Base-by-base conservation (phyloP, 2,888 invertebrate species). In the Ferdinandea cuprea region DNA sequence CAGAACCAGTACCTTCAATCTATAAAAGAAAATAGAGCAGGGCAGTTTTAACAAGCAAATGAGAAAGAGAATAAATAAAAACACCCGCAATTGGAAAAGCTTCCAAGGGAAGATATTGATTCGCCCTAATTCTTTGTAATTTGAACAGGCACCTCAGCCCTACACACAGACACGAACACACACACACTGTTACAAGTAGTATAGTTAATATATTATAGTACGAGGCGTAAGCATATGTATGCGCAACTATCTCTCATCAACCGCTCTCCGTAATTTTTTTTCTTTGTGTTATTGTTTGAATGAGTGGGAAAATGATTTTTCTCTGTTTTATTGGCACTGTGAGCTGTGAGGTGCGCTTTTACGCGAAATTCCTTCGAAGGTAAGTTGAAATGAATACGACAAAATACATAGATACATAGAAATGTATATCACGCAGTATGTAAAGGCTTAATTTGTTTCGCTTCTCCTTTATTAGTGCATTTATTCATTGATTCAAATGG, bases 61-160 rank as follows among this genome's bases (percentile, higher is more conserved):
- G 42, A 63, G 54, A 66, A 44, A n/a, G 30, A 65, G 40, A 13
- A 54, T 59, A 71, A 25, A 54, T 35, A 48, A 35, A 40, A 42
- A 13, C 48, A 68, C 56, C 58, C 11, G 54, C 71, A 54, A 71
- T 46, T 72, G 71, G 48, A 63, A 83, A 78, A 83, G 83, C 83
- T 83, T 83, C 30, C 63, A 68, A 73, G 52, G 65, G 68, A 74
- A 73, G 79, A 73, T 79, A 84, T 84, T 84, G 84, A 84, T 84
- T 84, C 84, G 84, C 73, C 84, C 84, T 84, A 84, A 84, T 84
- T 84, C 84, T 79, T 73, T 61, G 79, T 84, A 84, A 84, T 84
- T 73, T 79, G 56, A 74, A 56, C 63, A 79, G 66, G 48, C 79
- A 83, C 50, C 72, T 68, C 63, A 77, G 50, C 46, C 30, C 42